Conservation (phyloP, 2,888 invertebrate genomes). For the Cosmorhoe ocellata region DNA sequence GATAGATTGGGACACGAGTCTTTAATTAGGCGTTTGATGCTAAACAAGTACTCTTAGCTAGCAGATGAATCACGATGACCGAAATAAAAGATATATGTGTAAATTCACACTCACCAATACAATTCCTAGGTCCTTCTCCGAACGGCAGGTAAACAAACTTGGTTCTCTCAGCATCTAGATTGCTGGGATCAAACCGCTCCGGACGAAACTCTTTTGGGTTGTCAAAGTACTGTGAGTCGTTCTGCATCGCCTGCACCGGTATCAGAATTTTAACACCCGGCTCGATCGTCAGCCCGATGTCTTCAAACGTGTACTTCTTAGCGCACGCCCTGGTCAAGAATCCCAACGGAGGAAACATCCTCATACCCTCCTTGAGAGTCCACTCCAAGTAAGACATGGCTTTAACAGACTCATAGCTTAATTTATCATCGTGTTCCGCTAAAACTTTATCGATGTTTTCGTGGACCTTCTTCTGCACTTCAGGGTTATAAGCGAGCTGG, state of each 20-base stretch:
- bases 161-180: slow-evolving; percentile 31
- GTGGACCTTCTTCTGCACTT: slow-evolving; percentile 50
- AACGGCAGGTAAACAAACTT: slow-evolving; percentile 55
- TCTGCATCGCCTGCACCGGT: slow-evolving; percentile 54
- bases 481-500: slow-evolving; percentile 53
- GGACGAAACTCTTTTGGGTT: slow-evolving; percentile 54
- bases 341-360: slow-evolving; percentile 60
- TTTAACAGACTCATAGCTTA: slow-evolving; percentile 54
- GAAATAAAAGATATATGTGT: neutral
- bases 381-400: slow-evolving; percentile 57
- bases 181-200: slow-evolving; percentile 50
- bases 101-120: slow-evolving; percentile 49
- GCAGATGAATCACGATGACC: too few species aligned
- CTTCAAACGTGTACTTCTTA: slow-evolving; percentile 30
- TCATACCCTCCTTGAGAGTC: slow-evolving; percentile 55
- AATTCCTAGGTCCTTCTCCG: slow-evolving; percentile 36
- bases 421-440: slow-evolving; percentile 41
- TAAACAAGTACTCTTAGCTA: too few species aligned
- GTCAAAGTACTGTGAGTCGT: slow-evolving; percentile 55
- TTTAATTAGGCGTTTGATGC: too few species aligned
- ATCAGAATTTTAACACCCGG: slow-evolving; percentile 47
- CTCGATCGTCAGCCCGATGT: slow-evolving; percentile 46
- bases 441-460: slow-evolving; percentile 30
- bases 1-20: slow-evolving; percentile 16
- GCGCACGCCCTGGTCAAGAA: slow-evolving; percentile 48